Percentiles rank a stretch among this genome's conserved stretches.
Conservation (phyloP, 2,888 invertebrate genomes). For the Heliconius ethilla region DNA sequence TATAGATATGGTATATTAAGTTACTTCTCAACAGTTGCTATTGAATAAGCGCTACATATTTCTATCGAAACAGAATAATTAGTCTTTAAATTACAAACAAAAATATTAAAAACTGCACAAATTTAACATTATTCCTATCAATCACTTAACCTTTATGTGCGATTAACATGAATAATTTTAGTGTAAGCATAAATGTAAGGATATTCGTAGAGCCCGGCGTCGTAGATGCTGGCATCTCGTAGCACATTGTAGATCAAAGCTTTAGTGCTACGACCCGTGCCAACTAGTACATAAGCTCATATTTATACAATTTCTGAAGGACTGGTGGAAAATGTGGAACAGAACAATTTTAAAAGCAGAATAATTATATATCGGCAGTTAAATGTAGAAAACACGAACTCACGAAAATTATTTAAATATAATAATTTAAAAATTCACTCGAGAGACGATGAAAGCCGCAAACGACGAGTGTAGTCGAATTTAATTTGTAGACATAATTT, state of each 20-base stretch:
- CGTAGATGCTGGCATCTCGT: conserved; percentile 25
- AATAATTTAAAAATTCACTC: too few species aligned
- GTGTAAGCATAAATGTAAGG: neutral
- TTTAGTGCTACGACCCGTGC: conserved; percentile 21
- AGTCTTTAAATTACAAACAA: neutral
- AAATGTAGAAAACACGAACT: neutral
- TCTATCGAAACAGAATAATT: neutral
- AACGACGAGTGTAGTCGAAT: too few species aligned
- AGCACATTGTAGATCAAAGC: conserved; percentile 28
- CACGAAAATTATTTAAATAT: too few species aligned
- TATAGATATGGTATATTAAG: conserved; percentile 5
- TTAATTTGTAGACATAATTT: neutral
- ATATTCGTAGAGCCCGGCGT: conserved; percentile 22
- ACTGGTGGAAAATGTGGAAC: neutral
- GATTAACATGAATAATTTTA: neutral
- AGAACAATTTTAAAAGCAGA: neutral
- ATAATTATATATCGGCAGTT: neutral
- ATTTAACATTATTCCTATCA: neutral
- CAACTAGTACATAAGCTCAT: conserved; percentile 13
- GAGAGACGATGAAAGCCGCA: too few species aligned
- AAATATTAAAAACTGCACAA: neutral
- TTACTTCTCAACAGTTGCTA: neutral
- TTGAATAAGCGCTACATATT: neutral
- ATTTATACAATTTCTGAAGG: neutral
- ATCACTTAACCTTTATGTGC: too few species aligned